Percentiles rank a stretch among this genome's conserved stretches.
Conservation (phyloP, 2,888 invertebrate genomes). For the Cylindroiulus punctatus region DNA sequence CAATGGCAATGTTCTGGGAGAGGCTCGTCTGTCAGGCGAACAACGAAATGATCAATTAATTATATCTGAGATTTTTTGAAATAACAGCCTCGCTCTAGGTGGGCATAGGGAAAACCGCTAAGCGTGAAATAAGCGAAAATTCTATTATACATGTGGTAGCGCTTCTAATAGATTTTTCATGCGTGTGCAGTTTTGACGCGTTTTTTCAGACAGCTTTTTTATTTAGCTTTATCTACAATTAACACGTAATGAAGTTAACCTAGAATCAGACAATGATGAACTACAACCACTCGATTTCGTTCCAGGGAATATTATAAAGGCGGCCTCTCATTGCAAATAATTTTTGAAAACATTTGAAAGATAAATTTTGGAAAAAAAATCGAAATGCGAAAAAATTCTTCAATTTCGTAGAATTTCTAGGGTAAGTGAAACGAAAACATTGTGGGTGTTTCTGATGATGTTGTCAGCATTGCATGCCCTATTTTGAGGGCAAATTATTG, state of each 20-base stretch:
- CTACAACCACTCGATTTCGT: not conserved
- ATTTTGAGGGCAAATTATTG: not conserved
- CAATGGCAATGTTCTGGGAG: slow-evolving; percentile 31
- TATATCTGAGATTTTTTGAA: not conserved
- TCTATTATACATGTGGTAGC: not conserved
- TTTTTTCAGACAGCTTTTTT: not conserved
- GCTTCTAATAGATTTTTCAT: not conserved
- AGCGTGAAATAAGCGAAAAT: slow-evolving; percentile 24
- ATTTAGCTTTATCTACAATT: not conserved
- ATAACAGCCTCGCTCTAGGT: not conserved
- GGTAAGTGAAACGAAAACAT: not conserved
- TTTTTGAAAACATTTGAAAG: not conserved
- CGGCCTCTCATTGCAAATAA: no score
- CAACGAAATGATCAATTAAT: slow-evolving; percentile 46
- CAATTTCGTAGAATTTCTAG: not conserved
- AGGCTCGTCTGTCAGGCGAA: slow-evolving; percentile 9
- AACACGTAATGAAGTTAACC: not conserved
- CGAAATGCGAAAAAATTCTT: not conserved
- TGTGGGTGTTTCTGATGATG: not conserved
- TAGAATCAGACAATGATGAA: not conserved
- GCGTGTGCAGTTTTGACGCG: not conserved
- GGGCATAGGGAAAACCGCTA: not conserved
- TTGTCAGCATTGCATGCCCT: not conserved
- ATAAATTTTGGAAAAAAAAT: no score
- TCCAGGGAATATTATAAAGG: no score